Conservation (phyloP, 2,888 invertebrate genomes). For the Cerastis rubricosa region DNA sequence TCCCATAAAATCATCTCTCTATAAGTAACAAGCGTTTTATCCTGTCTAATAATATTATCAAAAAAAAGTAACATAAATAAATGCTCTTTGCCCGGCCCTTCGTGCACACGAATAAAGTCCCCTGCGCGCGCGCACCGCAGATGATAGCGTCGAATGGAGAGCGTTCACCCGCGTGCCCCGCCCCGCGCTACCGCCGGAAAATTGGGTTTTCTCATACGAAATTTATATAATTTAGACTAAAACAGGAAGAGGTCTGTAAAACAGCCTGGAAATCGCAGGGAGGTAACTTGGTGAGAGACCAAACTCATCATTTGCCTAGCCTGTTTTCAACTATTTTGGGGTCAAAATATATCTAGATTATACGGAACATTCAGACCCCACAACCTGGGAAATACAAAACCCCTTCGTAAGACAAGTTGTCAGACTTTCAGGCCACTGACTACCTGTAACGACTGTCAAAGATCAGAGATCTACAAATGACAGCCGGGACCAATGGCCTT, state of each 20-base stretch:
- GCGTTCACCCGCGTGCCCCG: conserved; percentile 81
- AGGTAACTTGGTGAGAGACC: too few relatives aligned
- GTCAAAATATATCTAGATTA: too few relatives aligned
- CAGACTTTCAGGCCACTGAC: background rate
- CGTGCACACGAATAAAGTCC: conserved; percentile 79
- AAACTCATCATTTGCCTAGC: background rate
- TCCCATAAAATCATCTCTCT: too few relatives aligned
- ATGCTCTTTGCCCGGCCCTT: conserved; percentile 74
- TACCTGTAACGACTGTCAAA: background rate
- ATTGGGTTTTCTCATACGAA: conserved; percentile 65
- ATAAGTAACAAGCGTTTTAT: too few relatives aligned
- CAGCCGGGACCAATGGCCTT: background rate
- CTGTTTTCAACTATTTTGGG: background rate
- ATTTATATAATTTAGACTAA: conserved; percentile 31
- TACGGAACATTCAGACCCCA: background rate
- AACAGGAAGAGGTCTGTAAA: background rate
- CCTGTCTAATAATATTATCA: too few relatives aligned
- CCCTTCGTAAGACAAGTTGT: background rate
- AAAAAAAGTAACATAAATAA: background rate
- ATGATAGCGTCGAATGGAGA: conserved; percentile 82
- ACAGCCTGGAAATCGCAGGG: background rate
- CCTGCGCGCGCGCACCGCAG: conserved; percentile 81
- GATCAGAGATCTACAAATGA: background rate
- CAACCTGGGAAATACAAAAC: background rate
- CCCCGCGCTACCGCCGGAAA: conserved; percentile 58